A percentile compares a stretch with the other conserved stretches of the same genome.
Evolutionary conservation across 2,113 vertebrate genomes (phyloP).

Genomic region (Cyanoderma ruficeps): DNA sequence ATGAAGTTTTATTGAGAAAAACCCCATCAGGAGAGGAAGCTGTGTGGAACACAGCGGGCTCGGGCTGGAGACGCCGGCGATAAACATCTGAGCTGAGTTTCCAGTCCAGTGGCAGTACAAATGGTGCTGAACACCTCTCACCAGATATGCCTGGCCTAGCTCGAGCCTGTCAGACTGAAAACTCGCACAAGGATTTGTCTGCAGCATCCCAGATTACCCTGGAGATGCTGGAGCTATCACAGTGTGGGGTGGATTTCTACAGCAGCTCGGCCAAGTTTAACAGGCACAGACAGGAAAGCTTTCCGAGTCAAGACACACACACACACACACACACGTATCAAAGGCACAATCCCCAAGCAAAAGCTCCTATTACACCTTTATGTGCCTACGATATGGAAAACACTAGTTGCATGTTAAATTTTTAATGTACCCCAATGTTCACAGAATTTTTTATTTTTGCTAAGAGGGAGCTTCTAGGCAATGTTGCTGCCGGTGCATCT

Average conservation of each 20-base stretch:
- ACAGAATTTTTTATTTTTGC: conserved; percentile 8
- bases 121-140: conserved; percentile 40
- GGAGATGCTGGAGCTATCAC: background rate
- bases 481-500: background rate
- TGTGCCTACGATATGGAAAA: background rate
- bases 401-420: background rate
- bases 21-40: background rate
- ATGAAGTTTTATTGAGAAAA: conserved; percentile 32
- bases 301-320: background rate
- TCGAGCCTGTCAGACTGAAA: background rate
- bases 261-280: background rate
- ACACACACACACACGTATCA: background rate
- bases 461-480: conserved; percentile 14
- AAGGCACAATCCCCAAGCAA: background rate
- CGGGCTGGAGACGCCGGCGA: background rate
- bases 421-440: background rate
- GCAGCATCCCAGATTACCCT: conserved; percentile 24
- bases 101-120: conserved; percentile 29
- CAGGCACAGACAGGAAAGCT: background rate
- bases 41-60: background rate
- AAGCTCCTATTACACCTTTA: background rate
- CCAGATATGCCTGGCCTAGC: background rate
- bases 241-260: background rate
- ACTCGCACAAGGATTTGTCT: background rate
- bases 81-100: conserved; percentile 10